phyloP scores from a whole-genome alignment of 2,888 invertebrate species.

The Neoitamus cyanurus region DNA sequence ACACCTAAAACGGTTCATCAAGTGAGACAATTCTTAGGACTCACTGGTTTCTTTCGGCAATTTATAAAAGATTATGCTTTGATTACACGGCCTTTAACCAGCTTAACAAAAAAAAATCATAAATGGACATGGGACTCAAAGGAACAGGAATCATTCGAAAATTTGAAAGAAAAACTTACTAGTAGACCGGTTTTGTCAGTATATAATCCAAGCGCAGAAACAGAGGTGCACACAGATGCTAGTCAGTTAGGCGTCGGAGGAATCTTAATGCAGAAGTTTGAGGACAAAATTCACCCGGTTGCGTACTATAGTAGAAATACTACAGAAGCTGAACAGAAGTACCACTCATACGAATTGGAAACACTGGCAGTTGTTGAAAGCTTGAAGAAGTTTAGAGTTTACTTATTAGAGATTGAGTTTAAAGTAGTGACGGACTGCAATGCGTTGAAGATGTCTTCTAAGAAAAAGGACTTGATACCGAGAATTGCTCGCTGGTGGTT shows the following conservation, averaged over 20 bases:
- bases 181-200: constrained; percentile 26
- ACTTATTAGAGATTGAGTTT: no score
- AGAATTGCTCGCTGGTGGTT: no score
- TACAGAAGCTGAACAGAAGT: no score
- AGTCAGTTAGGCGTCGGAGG: constrained; percentile 55
- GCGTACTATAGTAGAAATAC: no score
- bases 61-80: constrained; percentile 54
- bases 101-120: constrained; percentile 50
- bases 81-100: constrained; percentile 52
- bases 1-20: constrained; percentile 50
- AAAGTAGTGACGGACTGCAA: no score
- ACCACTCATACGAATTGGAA: no score
- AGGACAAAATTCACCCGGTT: no score
- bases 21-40: constrained; percentile 55
- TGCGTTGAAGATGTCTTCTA: no score
- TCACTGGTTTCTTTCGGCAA: constrained; percentile 55
- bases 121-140: constrained; percentile 6
- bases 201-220: constrained; percentile 41
- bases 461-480: no score
- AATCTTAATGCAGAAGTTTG: constrained; percentile 54
- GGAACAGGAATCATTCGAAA: constrained; percentile 53
- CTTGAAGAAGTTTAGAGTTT: no score
- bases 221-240: constrained; percentile 56
- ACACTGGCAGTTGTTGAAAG: no score
- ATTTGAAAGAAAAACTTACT: constrained; percentile 38